Conservation (phyloP, 2,888 invertebrate species). For the Lamellibrachia columna region DNA sequence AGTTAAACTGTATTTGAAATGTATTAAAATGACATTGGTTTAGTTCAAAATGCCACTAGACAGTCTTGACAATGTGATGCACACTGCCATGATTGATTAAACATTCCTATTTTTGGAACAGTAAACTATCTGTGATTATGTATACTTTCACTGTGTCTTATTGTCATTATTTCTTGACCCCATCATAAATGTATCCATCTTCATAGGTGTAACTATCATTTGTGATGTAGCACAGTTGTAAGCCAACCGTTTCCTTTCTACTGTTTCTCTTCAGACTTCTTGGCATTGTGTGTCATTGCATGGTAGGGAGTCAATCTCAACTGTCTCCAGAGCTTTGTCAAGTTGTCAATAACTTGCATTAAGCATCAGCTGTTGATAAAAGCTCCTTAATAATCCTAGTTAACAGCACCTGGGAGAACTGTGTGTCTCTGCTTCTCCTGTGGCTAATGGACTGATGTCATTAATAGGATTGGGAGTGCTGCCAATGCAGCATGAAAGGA, state of each 20-base stretch:
- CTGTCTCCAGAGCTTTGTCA: background rate
- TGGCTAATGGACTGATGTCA: background rate
- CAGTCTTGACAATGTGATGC: background rate
- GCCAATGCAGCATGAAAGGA: background rate
- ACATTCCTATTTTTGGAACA: background rate
- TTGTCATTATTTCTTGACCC: background rate
- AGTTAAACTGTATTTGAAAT: background rate
- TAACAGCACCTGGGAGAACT: background rate
- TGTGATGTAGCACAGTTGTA: background rate
- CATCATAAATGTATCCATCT: background rate
- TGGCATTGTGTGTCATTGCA: background rate
- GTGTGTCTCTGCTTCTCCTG: background rate
- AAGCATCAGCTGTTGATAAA: background rate
- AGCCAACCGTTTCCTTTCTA: background rate
- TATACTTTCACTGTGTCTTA: background rate
- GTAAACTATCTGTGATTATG: background rate
- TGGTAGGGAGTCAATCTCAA: background rate
- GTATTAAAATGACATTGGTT: background rate
- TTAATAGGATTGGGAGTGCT: background rate
- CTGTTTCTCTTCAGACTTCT: background rate
- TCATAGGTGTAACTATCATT: background rate
- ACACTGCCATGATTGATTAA: slow-evolving; percentile 11
- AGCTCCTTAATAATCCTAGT: background rate
- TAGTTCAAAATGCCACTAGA: background rate
- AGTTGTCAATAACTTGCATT: background rate